phyloP scores from a whole-genome alignment of 2,888 invertebrate species.

The Rotaria magnacalcarata region DNA sequence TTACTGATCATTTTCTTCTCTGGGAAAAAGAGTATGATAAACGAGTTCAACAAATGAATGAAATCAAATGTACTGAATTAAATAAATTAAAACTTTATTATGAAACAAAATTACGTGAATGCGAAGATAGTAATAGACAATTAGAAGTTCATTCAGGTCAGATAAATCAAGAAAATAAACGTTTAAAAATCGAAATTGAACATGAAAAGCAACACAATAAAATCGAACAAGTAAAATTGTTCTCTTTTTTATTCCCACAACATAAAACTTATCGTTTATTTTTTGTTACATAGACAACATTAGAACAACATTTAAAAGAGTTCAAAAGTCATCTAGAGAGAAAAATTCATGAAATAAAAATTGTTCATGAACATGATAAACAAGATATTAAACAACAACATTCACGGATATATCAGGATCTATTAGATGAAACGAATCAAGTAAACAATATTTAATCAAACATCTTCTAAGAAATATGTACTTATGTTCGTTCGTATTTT shows the following conservation, averaged over 20 bases:
- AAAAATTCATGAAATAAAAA: conserved; percentile 6
- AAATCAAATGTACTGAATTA: not conserved
- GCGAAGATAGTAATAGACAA: not conserved
- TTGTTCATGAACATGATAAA: not conserved
- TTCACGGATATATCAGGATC: not conserved
- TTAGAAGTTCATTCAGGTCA: not conserved
- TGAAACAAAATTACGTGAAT: conserved; percentile 13
- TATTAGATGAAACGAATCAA: conserved; percentile 29
- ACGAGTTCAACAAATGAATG: not conserved
- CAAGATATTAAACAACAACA: conserved; percentile 9
- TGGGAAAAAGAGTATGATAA: not conserved
- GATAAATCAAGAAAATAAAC: conserved; percentile 22
- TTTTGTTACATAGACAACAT: not conserved
- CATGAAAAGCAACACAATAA: conserved; percentile 1
- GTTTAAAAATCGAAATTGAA: conserved; percentile 1
- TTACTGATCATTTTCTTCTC: not conserved
- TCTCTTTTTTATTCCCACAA: too few relatives aligned
- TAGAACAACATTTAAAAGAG: not conserved
- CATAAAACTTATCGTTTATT: not conserved
- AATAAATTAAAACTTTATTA: not conserved
- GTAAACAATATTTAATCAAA: not conserved
- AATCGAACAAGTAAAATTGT: not conserved
- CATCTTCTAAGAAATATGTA: too few relatives aligned
- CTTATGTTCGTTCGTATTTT: not conserved
- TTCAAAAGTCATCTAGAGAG: not conserved